Evolutionary conservation across 2,113 vertebrate genomes (phyloP), one percentile per base, ranked within the genome.

Genomic region (Epinephelus fuscoguttatus): DNA sequence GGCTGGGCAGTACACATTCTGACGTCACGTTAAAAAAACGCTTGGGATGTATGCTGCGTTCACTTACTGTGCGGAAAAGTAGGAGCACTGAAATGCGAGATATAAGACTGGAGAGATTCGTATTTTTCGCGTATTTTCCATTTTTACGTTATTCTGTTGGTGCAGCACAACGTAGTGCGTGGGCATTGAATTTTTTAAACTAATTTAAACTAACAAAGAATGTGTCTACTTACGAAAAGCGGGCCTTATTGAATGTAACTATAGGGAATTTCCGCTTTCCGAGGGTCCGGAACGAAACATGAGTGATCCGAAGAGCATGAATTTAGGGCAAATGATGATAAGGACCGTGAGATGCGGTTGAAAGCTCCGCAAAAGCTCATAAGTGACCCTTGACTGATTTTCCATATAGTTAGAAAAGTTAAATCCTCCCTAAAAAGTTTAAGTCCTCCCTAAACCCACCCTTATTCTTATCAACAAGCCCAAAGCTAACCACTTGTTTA

Each of bases 21-120:
- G 92, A 94, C 94, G 93, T 95, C 94, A 96, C 69, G 1, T 0
- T 0, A 4, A 30, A 49, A 37, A 59, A 53, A 25, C 50, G 70
- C 18, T 45, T 0, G 1, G 53, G 63, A 49, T 14, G 45, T 6
- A 2, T 57, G 88, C 1, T 13, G 69, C 92, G 0, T 87, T 90
- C 81, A 61, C 0, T 1, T 37, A 3, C 27, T 0, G 1, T 7
- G 1, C 7, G 33, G 33, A 37, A 37, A 37, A 37, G 33, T 37
- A 37, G 1, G 6, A 3, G 27, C 19, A 17, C 17, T 14, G 3
- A 2, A 9, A 1, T 4, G 18, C 19, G 23, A 23, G 4, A 5
- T 49, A 60, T 47, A 60, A 13, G 23, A 10, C 40, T 55, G 47
- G 0, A 49, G 3, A 4, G 12, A 37, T 37, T 45, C 9, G 11